Conservation (phyloP, 2,888 invertebrate species). For the Chouioia cunea region DNA sequence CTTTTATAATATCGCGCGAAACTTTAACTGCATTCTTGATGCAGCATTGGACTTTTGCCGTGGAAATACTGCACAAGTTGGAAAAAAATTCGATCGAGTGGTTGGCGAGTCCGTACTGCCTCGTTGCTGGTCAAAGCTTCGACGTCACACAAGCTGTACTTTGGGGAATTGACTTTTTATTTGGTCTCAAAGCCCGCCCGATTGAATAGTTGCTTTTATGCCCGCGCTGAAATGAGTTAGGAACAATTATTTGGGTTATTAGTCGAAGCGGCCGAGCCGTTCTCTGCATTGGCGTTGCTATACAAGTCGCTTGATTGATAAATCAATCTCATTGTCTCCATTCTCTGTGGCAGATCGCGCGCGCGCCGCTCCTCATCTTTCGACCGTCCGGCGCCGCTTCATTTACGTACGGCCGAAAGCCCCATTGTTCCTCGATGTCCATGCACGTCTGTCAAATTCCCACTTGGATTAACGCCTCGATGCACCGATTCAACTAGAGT, state of each 20-base stretch:
- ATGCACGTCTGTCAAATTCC: not conserved
- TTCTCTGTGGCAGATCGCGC: too few species aligned
- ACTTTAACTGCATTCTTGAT: conserved; percentile 16
- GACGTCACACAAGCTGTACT: too few species aligned
- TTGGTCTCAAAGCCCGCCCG: too few species aligned
- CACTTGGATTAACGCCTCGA: not conserved
- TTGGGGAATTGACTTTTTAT: too few species aligned
- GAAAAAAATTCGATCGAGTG: not conserved
- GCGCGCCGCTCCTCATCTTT: not conserved
- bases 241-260: conserved; percentile 55
- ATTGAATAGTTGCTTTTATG: conserved; percentile 48
- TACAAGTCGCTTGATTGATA: conserved; percentile 18
- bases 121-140: too few species aligned
- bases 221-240: conserved; percentile 29
- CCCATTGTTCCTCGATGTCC: not conserved
- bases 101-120: not conserved
- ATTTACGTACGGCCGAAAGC: too few species aligned
- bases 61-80: not conserved
- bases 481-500: not conserved
- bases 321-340: conserved; percentile 21
- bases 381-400: too few species aligned
- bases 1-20: conserved; percentile 13
- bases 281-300: not conserved
- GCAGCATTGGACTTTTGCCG: not conserved
- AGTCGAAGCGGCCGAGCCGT: conserved; percentile 38